Conservation (phyloP, 1,140 invertebrate genomes). For the Hestina assimilis region DNA sequence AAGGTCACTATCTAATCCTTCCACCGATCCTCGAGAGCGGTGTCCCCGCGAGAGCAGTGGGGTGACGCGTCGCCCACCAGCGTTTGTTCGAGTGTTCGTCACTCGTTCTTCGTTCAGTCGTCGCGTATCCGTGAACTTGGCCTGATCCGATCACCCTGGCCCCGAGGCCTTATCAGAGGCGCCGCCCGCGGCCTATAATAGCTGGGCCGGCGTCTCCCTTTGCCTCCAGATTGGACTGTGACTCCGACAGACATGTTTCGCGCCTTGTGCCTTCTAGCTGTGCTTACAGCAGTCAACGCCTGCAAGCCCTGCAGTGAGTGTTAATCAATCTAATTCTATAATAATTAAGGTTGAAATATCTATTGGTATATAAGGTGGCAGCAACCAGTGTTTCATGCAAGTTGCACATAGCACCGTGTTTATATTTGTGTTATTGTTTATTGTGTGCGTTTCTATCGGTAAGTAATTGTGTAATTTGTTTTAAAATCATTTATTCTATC, state of each 20-base stretch:
- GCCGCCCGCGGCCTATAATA: conserved; percentile 75
- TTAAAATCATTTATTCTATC: too few species aligned
- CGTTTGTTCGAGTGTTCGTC: too few species aligned
- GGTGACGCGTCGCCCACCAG: conserved; percentile 40
- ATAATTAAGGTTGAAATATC: conserved; percentile 3
- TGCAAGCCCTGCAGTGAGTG: conserved; percentile 72
- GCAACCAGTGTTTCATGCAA: not conserved
- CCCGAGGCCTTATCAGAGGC: conserved; percentile 69
- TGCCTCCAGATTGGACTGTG: conserved; percentile 60
- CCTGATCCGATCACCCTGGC: conserved; percentile 68
- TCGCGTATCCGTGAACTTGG: conserved; percentile 73
- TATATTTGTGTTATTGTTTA: conserved; percentile 4
- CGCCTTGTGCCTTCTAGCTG: conserved; percentile 58
- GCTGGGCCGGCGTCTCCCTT: conserved; percentile 69
- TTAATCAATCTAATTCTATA: conserved; percentile 3
- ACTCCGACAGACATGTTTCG: conserved; percentile 69
- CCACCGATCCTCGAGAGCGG: conserved; percentile 32
- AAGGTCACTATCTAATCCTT: conserved; percentile 63
- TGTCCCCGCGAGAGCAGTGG: conserved; percentile 39
- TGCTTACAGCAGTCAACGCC: conserved; percentile 48
- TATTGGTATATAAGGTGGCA: not conserved
- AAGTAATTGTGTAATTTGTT: too few species aligned
- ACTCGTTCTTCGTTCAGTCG: conserved; percentile 57
- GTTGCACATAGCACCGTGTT: not conserved
- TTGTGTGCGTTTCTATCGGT: not conserved